Evolutionary conservation across 2,888 invertebrate species (phyloP).

Genomic region (Lamellibrachia columna): DNA sequence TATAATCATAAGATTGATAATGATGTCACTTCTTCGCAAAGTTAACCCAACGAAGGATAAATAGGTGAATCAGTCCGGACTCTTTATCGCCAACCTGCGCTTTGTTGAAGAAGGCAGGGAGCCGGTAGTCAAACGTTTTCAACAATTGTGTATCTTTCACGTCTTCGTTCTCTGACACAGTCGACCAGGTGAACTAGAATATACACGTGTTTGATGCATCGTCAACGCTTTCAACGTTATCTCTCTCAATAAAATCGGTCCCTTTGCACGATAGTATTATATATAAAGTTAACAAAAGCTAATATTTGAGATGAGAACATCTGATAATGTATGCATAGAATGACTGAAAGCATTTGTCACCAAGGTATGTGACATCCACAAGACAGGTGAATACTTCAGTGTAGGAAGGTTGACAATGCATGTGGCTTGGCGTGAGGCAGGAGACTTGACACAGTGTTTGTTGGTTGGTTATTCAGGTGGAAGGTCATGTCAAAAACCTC

Average conservation of each 20-base stretch:
- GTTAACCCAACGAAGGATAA: too few relatives aligned
- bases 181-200: constrained; percentile 56
- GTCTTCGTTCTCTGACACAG: constrained; percentile 42
- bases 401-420: constrained; percentile 35
- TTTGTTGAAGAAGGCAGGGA: constrained; percentile 64
- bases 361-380: not conserved
- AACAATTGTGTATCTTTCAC: constrained; percentile 55
- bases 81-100: constrained; percentile 55
- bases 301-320: too few relatives aligned
- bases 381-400: not conserved
- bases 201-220: not conserved
- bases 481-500: constrained; percentile 65
- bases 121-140: constrained; percentile 63
- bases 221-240: too few relatives aligned
- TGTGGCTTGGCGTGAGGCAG: constrained; percentile 53
- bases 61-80: too few relatives aligned
- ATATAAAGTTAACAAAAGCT: not conserved
- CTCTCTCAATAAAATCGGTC: not conserved
- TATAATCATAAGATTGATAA: too few relatives aligned
- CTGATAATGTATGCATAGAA: too few relatives aligned
- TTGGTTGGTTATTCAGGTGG: constrained; percentile 50
- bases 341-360: not conserved
- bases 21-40: too few relatives aligned
- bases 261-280: not conserved
- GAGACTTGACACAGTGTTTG: constrained; percentile 61